phyloP scores from a whole-genome alignment of 2,113 vertebrate genomes.

The Xyliphius kryptos region DNA sequence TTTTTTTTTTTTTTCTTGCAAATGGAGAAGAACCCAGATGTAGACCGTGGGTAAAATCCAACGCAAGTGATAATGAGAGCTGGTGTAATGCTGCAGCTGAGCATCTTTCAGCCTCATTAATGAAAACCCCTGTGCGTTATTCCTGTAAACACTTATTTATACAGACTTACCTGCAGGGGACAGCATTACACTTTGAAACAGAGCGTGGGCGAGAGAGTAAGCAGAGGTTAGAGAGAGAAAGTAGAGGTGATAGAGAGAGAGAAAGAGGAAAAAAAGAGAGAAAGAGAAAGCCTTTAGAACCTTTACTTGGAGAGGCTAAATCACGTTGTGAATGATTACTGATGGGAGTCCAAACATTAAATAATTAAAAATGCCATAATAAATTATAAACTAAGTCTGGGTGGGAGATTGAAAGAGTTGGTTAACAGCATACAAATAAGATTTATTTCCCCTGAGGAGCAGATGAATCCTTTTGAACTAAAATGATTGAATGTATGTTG shows the following conservation, averaged over 20 bases:
- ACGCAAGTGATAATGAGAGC: too few species aligned
- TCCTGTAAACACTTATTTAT: not conserved
- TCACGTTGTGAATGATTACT: slow-evolving; percentile 28
- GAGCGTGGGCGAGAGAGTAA: not conserved
- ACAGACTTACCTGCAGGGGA: slow-evolving; percentile 13
- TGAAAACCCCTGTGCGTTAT: too few species aligned
- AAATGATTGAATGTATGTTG: not conserved
- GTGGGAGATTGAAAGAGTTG: not conserved
- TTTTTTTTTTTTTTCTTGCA: too few species aligned
- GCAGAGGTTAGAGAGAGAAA: too few species aligned
- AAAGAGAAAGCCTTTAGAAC: slow-evolving; percentile 21
- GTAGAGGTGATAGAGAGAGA: too few species aligned
- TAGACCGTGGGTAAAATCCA: too few species aligned
- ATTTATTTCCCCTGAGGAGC: not conserved
- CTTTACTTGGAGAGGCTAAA: slow-evolving; percentile 29
- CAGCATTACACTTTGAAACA: not conserved
- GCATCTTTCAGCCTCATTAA: too few species aligned
- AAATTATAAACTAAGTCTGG: slow-evolving; percentile 28
- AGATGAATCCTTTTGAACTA: slow-evolving; percentile 11
- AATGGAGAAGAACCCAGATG: too few species aligned
- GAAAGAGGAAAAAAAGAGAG: not conserved
- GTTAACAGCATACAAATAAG: slow-evolving; percentile 24
- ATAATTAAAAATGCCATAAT: slow-evolving; percentile 43
- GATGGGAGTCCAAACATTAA: slow-evolving; percentile 23
- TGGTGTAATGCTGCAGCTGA: too few species aligned